Evolutionary conservation across 1,140 invertebrate genomes (phyloP), one percentile per base, ranked within the genome.

Genomic region (Drosophila miranda): DNA sequence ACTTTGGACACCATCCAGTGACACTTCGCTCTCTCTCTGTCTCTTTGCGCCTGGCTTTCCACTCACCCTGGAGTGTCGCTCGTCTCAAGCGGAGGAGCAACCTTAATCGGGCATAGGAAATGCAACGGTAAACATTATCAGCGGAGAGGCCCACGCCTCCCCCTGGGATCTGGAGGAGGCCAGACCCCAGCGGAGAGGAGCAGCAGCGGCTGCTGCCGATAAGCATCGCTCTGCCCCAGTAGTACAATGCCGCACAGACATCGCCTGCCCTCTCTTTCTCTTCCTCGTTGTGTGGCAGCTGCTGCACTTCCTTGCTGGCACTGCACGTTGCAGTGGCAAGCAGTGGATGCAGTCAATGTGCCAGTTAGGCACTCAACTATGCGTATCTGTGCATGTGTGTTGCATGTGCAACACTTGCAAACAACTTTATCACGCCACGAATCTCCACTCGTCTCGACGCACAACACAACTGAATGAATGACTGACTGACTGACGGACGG

Each of bases 81-180:
- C 59, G 41, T 44, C 59, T 45, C 26, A 59, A 62, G 30, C 54
- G 41, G 21, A 45, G 43, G 43, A 52, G 19, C 42, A 63, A 51
- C 69, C 70, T 73, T 73, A 73, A 73, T 73, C 69, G 70, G 34
- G 60, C 56, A 56, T 80, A 73, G 81, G 67, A 84, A 84, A 71
- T 81, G 81, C 77, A 84, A 86, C 77, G 68, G 80, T 84, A 80
- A 86, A 86, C 83, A 69, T 77, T 80, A 84, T 75, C 64, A 78
- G 66, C 68, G 48, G 48, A 68, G 52, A 59, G 51, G 62, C 73
- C 58, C 59, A 69, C 51, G 49, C 6, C 43, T 5, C 8, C n/a
- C 23, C 26, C 7, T 19, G 21, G 16, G 51, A 30, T 19, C n/a
- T 6, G 21, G 41, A 16, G 58, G 50, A 44, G 64, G 41, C 34